Evolutionary conservation across 2,113 vertebrate species (phyloP), one percentile per base, ranked within the genome.

Genomic region (Sinocyclocheilus rhinocerous): DNA sequence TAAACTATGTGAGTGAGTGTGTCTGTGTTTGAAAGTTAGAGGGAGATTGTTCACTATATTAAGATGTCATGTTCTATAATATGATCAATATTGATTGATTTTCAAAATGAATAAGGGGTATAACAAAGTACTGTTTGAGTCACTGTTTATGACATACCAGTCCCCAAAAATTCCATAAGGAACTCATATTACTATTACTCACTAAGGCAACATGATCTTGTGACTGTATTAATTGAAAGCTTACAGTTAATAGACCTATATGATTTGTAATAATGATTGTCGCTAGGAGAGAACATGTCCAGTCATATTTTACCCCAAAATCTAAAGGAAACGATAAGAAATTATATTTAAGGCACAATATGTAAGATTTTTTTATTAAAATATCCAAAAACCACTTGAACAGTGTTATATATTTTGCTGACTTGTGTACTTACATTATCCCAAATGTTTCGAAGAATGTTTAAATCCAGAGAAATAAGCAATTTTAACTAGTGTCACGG

Each of bases 31-130:
- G 67, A 79, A 63, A 77, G 84, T 57, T 36, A 45, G 61, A 36
- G 69, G 36, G 24, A 39, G 83, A 85, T 29, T 83, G 76, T 57
- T 75, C 39, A 29, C 69, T 73, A 22, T 67, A 73, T 73, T 67
- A 84, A 3, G 86, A 84, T 85, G 77, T 85, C 86, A 86, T 89
- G 80, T 80, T 59, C 83, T 83, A 75, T 83, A 78, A 86, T 83
- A 82, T 61, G 59, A 61, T 16, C 29, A 18, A 70, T 6, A 73
- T 70, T 85, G 77, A 57, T 42, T 33, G 57, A 59, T 84, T 22
- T 39, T 86, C 73, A n/a, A 59, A 69, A 83, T 70, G 29, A 72
- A 75, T 18, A 26, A 29, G 15, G 72, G 42, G 77, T 88, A 73
- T 73, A 52, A 89, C 65, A 67, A 29, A 29, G 65, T 69, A 33